A percentile compares a stretch with the other conserved stretches of the same genome.
Evolutionary conservation across 2,888 invertebrate species (phyloP).

Genomic region (Drosophila nr. perissopoda): DNA sequence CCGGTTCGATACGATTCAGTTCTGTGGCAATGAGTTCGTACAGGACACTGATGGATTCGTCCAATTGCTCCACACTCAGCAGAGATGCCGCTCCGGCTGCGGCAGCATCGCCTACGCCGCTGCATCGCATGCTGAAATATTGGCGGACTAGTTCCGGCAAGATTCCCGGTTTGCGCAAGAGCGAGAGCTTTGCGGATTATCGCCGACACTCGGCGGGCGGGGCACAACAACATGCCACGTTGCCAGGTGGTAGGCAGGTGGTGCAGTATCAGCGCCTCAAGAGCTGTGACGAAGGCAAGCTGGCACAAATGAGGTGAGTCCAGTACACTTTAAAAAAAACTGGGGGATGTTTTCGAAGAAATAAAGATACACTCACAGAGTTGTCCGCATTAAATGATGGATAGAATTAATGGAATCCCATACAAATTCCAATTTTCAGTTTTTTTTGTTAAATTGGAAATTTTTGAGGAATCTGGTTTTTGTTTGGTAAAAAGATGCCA

Average conservation of each 20-base stretch:
- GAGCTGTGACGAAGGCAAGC: slow-evolving; percentile 77
- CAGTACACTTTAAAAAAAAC: background rate
- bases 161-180: slow-evolving; percentile 69
- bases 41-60: slow-evolving; percentile 57
- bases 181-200: slow-evolving; percentile 80
- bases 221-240: slow-evolving; percentile 22
- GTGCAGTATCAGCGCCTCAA: slow-evolving; percentile 77
- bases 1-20: background rate
- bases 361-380: background rate
- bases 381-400: background rate
- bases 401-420: background rate
- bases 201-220: slow-evolving; percentile 59
- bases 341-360: background rate
- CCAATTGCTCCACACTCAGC: slow-evolving; percentile 12
- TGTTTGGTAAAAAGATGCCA: background rate
- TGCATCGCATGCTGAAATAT: slow-evolving; percentile 79
- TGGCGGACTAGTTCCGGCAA: slow-evolving; percentile 80
- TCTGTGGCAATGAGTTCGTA: slow-evolving; percentile 70
- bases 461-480: background rate
- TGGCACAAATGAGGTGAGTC: slow-evolving; percentile 75
- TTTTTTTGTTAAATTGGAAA: background rate
- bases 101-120: slow-evolving; percentile 52
- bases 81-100: slow-evolving; percentile 10
- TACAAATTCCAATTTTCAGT: background rate
- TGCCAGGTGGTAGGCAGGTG: slow-evolving; percentile 45